Conservation (phyloP, 2,888 invertebrate species). For the Parnassius orleans region DNA sequence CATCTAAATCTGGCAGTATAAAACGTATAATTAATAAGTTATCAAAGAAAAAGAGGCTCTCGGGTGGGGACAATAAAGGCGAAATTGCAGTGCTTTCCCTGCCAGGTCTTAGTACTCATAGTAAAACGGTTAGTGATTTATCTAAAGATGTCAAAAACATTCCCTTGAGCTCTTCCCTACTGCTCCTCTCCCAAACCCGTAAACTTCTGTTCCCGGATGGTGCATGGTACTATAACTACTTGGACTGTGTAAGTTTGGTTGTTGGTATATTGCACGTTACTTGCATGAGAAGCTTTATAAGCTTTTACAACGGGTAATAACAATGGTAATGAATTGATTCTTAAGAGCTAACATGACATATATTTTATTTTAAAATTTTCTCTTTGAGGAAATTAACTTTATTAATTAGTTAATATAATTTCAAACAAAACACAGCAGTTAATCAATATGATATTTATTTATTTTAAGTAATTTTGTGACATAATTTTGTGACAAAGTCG, state of each 20-base stretch:
- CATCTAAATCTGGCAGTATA: conserved; percentile 54
- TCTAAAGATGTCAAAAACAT: conserved; percentile 62
- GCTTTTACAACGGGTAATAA: conserved; percentile 5
- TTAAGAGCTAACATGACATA: no score
- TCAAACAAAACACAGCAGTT: no score
- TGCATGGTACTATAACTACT: conserved; percentile 76
- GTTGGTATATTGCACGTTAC: conserved; percentile 47
- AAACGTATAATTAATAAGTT: conserved; percentile 52
- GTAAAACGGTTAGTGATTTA: conserved; percentile 56
- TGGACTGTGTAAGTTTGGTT: conserved; percentile 73
- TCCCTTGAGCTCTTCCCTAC: conserved; percentile 62
- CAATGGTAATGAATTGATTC: no score
- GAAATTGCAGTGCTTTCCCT: conserved; percentile 66
- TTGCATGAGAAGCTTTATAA: conserved; percentile 26
- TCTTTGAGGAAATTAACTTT: no score
- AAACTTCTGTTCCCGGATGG: conserved; percentile 60
- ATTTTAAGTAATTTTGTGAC: no score
- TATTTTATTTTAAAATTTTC: no score
- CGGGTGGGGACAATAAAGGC: conserved; percentile 46
- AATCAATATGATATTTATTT: no score
- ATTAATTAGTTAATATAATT: no score
- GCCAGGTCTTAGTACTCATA: conserved; percentile 59
- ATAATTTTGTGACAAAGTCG: no score
- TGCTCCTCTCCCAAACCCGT: conserved; percentile 63
- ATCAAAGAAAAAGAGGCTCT: conserved; percentile 49